Base-by-base conservation (phyloP, 2,797 vertebrate genomes). In the Hephaestus fuliginosus region DNA sequence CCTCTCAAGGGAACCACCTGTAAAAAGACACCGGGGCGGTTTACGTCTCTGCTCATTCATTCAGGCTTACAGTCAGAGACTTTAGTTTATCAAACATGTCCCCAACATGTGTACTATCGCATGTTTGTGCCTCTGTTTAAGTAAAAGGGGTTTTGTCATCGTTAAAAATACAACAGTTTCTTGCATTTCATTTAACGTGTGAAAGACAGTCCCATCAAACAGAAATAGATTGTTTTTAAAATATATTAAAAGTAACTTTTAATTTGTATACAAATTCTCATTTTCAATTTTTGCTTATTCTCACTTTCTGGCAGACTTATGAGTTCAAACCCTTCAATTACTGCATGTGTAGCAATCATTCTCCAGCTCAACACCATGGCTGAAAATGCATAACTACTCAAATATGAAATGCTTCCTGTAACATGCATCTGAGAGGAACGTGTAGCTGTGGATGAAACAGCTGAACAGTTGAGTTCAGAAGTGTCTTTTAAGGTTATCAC, bases 1-100 rank as follows among this genome's bases (percentile, higher is more conserved):
- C 52, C 43, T 63, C 5, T 57, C 0, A 11, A 48, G 6, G 7
- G 3, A 76, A 28, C 70, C 80, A 81, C 71, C 70, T 78, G 76
- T 81, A 63, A 1, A 22, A 15, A 28, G 52, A 43, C 30, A 68
- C 6, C 2, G 5, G 14, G 22, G 41, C 9, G 46, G 11, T 30
- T 72, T n/a, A 28, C 5, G 25, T 43, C 18, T 36, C 2, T 22
- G 1, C 53, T 22, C 41, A 44, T 63, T 44, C 48, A 57, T 56
- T 10, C 7, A 13, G 5, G 10, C 5, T 22, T n/a, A 2, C 1
- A 1, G 2, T 15, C 25, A 46, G 17, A 55, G 39, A 7, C 30
- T 22, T 10, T 33, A 2, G 12, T 10, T 0, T 1, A 20, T 30
- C 1, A 36, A 3, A 57, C 5, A 71, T 30, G 2, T 14, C 5